Conservation (phyloP, 2,113 vertebrate genomes). For the Daboia siamensis region DNA sequence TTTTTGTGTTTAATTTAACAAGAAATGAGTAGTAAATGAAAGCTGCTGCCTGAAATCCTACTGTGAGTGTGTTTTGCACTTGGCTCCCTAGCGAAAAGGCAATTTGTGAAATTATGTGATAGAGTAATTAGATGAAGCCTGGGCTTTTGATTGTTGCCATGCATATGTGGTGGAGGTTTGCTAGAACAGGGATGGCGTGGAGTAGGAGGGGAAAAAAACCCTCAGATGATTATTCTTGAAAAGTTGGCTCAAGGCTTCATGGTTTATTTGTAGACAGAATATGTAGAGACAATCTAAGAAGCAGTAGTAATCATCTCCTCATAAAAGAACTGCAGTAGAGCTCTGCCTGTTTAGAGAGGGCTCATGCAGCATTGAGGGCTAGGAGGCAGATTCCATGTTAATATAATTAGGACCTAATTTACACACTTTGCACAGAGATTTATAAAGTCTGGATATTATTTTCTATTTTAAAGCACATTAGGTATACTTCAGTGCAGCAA, state of each 20-base stretch:
- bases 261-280: conserved; percentile 96
- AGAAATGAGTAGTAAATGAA: conserved; percentile 96
- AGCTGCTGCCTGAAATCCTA: conserved; percentile 90
- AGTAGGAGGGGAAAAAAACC: not conserved
- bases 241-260: conserved; percentile 81
- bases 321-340: conserved; percentile 92
- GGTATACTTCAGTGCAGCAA: conserved; percentile 78
- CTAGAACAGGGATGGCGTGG: conserved; percentile 43
- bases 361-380: conserved; percentile 89
- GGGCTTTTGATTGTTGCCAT: conserved; percentile 86
- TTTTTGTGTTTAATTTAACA: conserved; percentile 98
- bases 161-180: conserved; percentile 75
- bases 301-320: conserved; percentile 89
- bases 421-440: conserved; percentile 89
- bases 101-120: conserved; percentile 99
- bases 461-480: conserved; percentile 79
- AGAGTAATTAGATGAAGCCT: conserved; percentile 98
- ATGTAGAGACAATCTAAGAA: conserved; percentile 86
- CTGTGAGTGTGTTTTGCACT: conserved; percentile 89
- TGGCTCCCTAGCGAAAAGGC: conserved; percentile 94
- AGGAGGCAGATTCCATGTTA: conserved; percentile 93
- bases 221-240: conserved; percentile 84
- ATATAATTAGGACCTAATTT: conserved; percentile 98
- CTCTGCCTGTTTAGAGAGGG: conserved; percentile 81
- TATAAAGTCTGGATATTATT: conserved; percentile 84